These are phyloP conservation scores for Molorchus minor DNA, from an alignment of 2,888 invertebrate species.

Conservation along the genomic window DNA sequence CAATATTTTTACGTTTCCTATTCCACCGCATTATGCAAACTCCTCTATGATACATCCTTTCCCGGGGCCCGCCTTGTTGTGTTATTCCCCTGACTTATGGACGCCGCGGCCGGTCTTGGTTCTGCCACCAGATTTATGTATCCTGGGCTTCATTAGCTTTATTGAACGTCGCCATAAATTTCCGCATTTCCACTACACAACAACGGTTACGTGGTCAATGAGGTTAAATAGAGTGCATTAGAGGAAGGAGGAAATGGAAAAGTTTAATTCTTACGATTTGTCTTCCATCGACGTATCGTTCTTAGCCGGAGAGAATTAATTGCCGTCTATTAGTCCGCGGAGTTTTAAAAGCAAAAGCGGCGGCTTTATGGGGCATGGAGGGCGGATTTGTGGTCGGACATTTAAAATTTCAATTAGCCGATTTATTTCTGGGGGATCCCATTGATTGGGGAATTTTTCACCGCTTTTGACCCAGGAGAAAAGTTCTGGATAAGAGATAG, in stretches of 20 bases:
- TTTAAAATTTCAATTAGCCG: neutral
- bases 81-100: constrained; percentile 51
- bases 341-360: constrained; percentile 28
- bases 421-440: too few relatives aligned
- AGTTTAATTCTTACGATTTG: constrained; percentile 59
- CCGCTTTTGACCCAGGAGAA: too few relatives aligned
- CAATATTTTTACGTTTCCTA: constrained; percentile 22
- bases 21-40: constrained; percentile 32
- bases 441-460: too few relatives aligned
- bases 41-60: constrained; percentile 30
- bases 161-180: constrained; percentile 61
- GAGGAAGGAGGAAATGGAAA: constrained; percentile 57
- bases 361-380: constrained; percentile 3
- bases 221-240: constrained; percentile 60
- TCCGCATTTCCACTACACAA: constrained; percentile 57
- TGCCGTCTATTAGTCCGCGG: constrained; percentile 42
- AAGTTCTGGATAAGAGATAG: too few relatives aligned
- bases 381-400: neutral
- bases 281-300: constrained; percentile 53
- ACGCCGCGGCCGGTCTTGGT: constrained; percentile 39
- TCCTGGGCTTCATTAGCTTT: constrained; percentile 61
- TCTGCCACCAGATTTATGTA: constrained; percentile 57
- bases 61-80: constrained; percentile 38
- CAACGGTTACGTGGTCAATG: constrained; percentile 60
- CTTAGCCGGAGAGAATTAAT: constrained; percentile 50